Percentiles rank a stretch among this genome's conserved stretches.
These are phyloP conservation scores for Tenthredo distinguenda DNA, from an alignment of 2,888 invertebrate species.

Conservation along the genomic window DNA sequence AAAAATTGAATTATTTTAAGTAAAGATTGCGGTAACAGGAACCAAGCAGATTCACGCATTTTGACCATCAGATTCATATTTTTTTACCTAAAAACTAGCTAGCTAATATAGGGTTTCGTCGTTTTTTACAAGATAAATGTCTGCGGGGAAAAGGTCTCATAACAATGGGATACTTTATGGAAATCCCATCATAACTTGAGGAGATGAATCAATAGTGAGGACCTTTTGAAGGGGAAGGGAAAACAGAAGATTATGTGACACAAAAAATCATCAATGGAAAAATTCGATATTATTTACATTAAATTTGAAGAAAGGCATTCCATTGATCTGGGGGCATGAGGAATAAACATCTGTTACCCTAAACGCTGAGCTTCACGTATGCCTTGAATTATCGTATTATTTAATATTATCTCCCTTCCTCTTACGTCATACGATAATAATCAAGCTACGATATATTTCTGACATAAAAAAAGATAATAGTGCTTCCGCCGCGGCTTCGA, in stretches of 20 bases:
- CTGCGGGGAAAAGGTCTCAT: conserved; percentile 45
- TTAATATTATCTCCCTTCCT: conserved; percentile 23
- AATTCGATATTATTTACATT: conserved; percentile 29
- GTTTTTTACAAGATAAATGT: conserved; percentile 40
- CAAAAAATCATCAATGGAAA: conserved; percentile 30
- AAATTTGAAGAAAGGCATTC: conserved; percentile 39
- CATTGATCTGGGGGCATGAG: conserved; percentile 29
- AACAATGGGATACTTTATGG: conserved; percentile 37
- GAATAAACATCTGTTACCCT: conserved; percentile 11
- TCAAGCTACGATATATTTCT: conserved; percentile 40
- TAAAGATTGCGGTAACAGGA: neutral
- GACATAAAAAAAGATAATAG: conserved; percentile 20
- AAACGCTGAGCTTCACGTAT: neutral
- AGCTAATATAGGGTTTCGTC: conserved; percentile 33
- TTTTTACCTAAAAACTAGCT: conserved; percentile 42
- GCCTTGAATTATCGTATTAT: neutral
- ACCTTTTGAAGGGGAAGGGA: neutral
- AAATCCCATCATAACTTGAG: conserved; percentile 36
- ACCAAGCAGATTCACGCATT: conserved; percentile 45
- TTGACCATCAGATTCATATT: conserved; percentile 44
- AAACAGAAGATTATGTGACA: neutral
- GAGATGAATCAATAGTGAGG: conserved; percentile 36
- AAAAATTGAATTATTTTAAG: neutral
- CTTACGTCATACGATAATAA: conserved; percentile 28
- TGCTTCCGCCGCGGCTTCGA: neutral